These are phyloP conservation scores for Drosophila anomelani DNA, from an alignment of 2,888 invertebrate genomes.

Conservation along the genomic window DNA sequence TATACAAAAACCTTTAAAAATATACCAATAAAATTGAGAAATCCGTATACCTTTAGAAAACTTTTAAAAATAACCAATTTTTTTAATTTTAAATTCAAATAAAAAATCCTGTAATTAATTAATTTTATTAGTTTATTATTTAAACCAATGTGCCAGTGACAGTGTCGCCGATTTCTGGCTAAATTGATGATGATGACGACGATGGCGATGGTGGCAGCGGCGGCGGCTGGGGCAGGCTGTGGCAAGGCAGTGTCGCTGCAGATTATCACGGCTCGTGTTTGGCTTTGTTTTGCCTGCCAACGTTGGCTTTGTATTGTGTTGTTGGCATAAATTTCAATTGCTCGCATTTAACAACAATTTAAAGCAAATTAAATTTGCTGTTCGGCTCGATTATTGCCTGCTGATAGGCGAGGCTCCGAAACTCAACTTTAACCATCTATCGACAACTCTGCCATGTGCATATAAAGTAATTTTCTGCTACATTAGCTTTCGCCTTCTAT, in stretches of 20 bases:
- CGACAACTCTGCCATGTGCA: slow-evolving; percentile 74
- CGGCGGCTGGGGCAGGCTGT: slow-evolving; percentile 5
- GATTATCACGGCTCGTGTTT: slow-evolving; percentile 66
- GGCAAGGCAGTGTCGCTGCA: slow-evolving; percentile 29
- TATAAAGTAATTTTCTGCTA: slow-evolving; percentile 80
- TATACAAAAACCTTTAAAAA: not conserved
- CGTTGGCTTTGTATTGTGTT: slow-evolving; percentile 32
- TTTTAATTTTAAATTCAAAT: not conserved
- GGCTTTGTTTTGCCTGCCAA: slow-evolving; percentile 17
- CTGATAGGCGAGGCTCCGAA: slow-evolving; percentile 63
- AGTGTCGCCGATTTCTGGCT: slow-evolving; percentile 65
- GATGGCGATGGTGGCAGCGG: not conserved
- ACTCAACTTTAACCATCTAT: slow-evolving; percentile 59
- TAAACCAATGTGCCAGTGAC: slow-evolving; percentile 22
- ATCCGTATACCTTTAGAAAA: not conserved
- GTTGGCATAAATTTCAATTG: slow-evolving; percentile 80
- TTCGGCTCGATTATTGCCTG: slow-evolving; percentile 72
- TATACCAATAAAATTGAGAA: not conserved
- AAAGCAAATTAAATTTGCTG: slow-evolving; percentile 77
- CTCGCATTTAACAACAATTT: slow-evolving; percentile 80
- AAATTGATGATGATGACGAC: slow-evolving; percentile 75
- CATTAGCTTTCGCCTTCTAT: slow-evolving; percentile 62
- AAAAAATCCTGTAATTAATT: not conserved
- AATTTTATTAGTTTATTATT: not conserved
- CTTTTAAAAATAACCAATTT: not conserved